Conservation (phyloP, 2,888 invertebrate species). For the Pristionchus maxplancki region DNA sequence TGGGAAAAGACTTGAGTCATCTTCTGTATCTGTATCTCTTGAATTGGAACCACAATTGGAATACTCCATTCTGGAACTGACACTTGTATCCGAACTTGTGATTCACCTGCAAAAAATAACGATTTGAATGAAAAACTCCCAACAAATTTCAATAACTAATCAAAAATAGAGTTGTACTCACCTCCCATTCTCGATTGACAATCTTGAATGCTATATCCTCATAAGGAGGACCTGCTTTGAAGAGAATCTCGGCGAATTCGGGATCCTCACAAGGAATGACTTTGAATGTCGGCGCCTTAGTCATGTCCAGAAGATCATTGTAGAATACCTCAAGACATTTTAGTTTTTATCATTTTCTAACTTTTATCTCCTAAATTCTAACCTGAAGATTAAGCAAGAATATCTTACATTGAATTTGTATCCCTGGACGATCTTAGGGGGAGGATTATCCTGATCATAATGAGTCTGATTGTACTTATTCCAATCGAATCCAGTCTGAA, state of each 20-base stretch:
- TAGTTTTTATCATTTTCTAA: too few relatives aligned
- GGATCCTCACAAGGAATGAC: conserved; percentile 85
- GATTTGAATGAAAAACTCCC: neutral
- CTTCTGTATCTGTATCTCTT: conserved; percentile 94
- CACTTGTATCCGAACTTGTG: conserved; percentile 98
- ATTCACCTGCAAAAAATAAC: conserved; percentile 44
- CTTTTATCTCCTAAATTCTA: neutral
- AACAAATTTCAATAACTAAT: conserved; percentile 80
- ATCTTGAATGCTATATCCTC: conserved; percentile 83
- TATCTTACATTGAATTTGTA: conserved; percentile 92
- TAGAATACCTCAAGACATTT: conserved; percentile 87
- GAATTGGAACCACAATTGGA: conserved; percentile 99
- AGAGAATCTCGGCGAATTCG: conserved; percentile 94
- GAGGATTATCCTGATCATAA: conserved; percentile 99
- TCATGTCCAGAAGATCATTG: conserved; percentile 96
- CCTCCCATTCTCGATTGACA: conserved; percentile 98
- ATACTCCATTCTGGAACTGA: conserved; percentile 99
- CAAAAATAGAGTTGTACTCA: conserved; percentile 57
- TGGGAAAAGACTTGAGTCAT: conserved; percentile 70
- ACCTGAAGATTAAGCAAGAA: neutral
- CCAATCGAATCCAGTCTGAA: conserved; percentile 95
- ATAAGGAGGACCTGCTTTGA: conserved; percentile 98
- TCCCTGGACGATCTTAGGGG: conserved; percentile 99
- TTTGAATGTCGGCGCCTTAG: conserved; percentile 92
- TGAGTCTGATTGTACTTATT: conserved; percentile 99